Conservation (phyloP, 2,797 vertebrate genomes). For the Benthosema pterotum region DNA sequence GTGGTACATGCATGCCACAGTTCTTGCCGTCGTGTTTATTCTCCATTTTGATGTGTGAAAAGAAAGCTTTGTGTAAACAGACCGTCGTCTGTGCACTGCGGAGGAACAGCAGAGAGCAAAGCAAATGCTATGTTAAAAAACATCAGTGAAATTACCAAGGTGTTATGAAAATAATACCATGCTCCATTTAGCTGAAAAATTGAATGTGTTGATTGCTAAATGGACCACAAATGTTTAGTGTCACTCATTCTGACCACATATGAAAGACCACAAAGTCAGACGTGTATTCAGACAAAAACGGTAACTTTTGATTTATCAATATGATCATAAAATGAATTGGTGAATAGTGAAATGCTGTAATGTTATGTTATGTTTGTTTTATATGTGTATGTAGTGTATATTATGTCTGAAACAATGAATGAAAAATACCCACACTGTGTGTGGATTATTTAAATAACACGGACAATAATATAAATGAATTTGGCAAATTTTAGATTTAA, state of each 20-base stretch:
- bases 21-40: slow-evolving; percentile 43
- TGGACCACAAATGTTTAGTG: slow-evolving; percentile 9
- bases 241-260: slow-evolving; percentile 25
- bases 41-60: slow-evolving; percentile 37
- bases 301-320: neutral
- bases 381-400: too few relatives aligned
- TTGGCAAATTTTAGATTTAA: neutral
- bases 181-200: slow-evolving; percentile 30
- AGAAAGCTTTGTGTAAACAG: slow-evolving; percentile 21
- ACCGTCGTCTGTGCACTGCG: slow-evolving; percentile 23
- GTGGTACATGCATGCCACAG: slow-evolving; percentile 25
- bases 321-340: neutral
- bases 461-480: neutral
- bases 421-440: neutral
- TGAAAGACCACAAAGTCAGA: slow-evolving; percentile 6
- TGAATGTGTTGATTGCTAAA: slow-evolving; percentile 36
- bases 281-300: neutral
- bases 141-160: slow-evolving; percentile 18
- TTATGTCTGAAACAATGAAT: neutral
- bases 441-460: neutral
- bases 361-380: neutral
- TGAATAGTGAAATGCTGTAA: slow-evolving; percentile 1
- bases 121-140: slow-evolving; percentile 21
- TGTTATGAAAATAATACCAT: slow-evolving; percentile 39
- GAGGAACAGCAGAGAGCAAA: slow-evolving; percentile 22